A percentile compares a stretch with the other conserved stretches of the same genome.
phyloP scores from a whole-genome alignment of 2,797 vertebrate genomes.

The Phalloptychus januarius region DNA sequence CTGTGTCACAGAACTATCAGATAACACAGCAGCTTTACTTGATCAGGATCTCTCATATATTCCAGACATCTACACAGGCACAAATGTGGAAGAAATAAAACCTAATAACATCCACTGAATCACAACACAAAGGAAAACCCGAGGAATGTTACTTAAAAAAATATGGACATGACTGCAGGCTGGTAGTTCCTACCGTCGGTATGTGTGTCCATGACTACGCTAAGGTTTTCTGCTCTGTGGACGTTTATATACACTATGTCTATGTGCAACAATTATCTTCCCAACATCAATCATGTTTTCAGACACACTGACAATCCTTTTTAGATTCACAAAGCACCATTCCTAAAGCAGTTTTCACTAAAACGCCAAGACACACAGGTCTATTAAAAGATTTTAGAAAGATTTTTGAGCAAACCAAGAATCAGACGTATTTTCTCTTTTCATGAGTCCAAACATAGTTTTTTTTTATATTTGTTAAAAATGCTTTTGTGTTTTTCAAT shows the following conservation, averaged over 20 bases:
- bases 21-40: slow-evolving; percentile 67
- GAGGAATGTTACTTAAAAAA: slow-evolving; percentile 33
- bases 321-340: not conserved
- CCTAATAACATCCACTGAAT: slow-evolving; percentile 55
- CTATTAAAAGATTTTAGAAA: not conserved
- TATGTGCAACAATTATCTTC: slow-evolving; percentile 45
- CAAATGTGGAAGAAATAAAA: slow-evolving; percentile 43
- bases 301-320: not conserved
- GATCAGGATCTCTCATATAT: slow-evolving; percentile 59
- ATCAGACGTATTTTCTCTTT: not conserved
- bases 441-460: not conserved
- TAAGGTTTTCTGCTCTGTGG: slow-evolving; percentile 14
- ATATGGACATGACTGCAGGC: slow-evolving; percentile 36
- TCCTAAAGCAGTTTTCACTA: not conserved
- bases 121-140: slow-evolving; percentile 53
- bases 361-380: not conserved
- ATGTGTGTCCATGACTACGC: not conserved
- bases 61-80: slow-evolving; percentile 24
- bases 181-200: not conserved
- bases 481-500: not conserved
- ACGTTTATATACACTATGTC: slow-evolving; percentile 49
- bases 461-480: not conserved
- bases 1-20: slow-evolving; percentile 66
- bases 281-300: slow-evolving; percentile 9
- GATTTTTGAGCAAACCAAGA: not conserved